These are phyloP conservation scores for Sebastes fasciatus DNA, from an alignment of 2,113 vertebrate genomes.

Conservation along the genomic window DNA sequence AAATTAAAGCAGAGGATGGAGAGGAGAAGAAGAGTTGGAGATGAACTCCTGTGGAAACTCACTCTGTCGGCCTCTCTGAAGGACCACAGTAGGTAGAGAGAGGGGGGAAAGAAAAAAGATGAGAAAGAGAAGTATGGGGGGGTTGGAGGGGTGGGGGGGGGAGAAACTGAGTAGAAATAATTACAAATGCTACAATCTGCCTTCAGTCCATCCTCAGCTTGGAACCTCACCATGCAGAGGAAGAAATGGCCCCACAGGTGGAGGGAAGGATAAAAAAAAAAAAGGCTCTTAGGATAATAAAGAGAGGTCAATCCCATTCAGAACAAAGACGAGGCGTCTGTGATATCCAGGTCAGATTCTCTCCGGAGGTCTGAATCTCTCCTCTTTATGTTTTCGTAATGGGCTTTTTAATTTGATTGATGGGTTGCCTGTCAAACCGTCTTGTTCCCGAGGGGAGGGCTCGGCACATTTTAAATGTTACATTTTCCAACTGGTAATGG, in stretches of 20 bases:
- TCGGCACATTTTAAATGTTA: constrained; percentile 57
- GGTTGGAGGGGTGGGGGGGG: no score
- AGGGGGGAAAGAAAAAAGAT: not conserved
- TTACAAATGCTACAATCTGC: constrained; percentile 6
- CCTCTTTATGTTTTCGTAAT: constrained; percentile 72
- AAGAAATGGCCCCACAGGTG: constrained; percentile 37
- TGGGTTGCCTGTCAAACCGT: constrained; percentile 65
- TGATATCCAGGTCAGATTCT: constrained; percentile 69
- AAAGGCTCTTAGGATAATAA: constrained; percentile 43
- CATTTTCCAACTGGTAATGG: constrained; percentile 38
- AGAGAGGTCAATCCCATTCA: constrained; percentile 59
- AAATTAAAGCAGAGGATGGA: constrained; percentile 42
- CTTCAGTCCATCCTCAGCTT: not conserved
- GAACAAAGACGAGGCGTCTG: constrained; percentile 53
- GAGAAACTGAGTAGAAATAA: not conserved
- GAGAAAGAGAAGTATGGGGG: not conserved
- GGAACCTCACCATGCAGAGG: constrained; percentile 17
- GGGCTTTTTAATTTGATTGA: constrained; percentile 78
- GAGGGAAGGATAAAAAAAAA: constrained; percentile 4
- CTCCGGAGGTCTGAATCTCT: constrained; percentile 65
- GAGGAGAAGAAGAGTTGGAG: constrained; percentile 3
- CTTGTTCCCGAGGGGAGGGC: constrained; percentile 27
- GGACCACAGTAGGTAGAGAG: not conserved
- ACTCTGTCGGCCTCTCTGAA: not conserved
- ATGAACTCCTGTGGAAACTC: constrained; percentile 19